Evolutionary conservation across 2,113 vertebrate species (phyloP).

Genomic region (Neoarius graeffei): DNA sequence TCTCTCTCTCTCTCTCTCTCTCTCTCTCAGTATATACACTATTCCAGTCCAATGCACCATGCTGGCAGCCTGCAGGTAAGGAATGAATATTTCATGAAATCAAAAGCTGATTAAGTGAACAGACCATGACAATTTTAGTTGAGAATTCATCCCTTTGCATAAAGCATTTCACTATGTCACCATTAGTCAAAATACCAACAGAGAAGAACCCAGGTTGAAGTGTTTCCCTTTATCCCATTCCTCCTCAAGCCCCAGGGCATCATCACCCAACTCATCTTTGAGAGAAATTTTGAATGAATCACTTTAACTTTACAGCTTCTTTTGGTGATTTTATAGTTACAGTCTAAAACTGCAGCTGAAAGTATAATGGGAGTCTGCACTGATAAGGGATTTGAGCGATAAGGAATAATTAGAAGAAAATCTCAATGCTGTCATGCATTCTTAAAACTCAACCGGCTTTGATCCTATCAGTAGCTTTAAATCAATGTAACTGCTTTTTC

Average conservation of each 20-base stretch:
- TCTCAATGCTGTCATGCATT: slow-evolving; percentile 27
- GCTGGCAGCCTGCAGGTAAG: slow-evolving; percentile 59
- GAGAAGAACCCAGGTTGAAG: background rate
- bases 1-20: slow-evolving; percentile 17
- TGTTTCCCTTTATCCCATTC: slow-evolving; percentile 9
- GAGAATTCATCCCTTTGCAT: slow-evolving; percentile 51
- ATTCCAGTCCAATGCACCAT: slow-evolving; percentile 54
- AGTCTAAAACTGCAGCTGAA: background rate
- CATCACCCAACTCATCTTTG: background rate
- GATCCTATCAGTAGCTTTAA: slow-evolving; percentile 15
- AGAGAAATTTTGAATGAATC: background rate
- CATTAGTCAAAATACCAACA: slow-evolving; percentile 30
- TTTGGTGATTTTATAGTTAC: background rate
- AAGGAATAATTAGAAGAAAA: slow-evolving; percentile 35
- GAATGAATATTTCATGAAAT: slow-evolving; percentile 74
- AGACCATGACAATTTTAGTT: slow-evolving; percentile 54
- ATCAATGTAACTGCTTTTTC: slow-evolving; percentile 31
- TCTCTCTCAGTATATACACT: slow-evolving; percentile 27
- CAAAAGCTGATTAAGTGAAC: slow-evolving; percentile 66
- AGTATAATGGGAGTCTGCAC: slow-evolving; percentile 1
- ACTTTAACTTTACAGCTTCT: slow-evolving; percentile 1
- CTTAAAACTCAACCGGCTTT: slow-evolving; percentile 27
- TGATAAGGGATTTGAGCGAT: slow-evolving; percentile 2
- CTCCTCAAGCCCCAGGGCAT: background rate
- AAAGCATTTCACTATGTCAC: slow-evolving; percentile 19